phyloP scores from a whole-genome alignment of 2,797 vertebrate species.

The Coendou prehensilis region DNA sequence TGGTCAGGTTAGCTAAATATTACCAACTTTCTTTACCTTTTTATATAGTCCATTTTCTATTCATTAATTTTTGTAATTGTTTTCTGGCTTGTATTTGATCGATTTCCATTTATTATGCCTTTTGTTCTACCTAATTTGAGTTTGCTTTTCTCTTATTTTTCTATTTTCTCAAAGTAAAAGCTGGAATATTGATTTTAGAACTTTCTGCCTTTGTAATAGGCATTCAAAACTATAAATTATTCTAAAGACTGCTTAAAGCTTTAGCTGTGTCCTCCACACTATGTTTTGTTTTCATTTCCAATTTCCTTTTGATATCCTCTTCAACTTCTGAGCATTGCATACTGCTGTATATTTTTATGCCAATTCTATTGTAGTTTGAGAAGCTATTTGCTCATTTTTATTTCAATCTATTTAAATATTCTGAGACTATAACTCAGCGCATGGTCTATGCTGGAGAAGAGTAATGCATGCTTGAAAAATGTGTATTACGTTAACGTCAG shows the following conservation, averaged over 20 bases:
- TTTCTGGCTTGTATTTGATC: neutral
- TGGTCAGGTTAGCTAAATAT: neutral
- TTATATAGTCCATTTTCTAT: neutral
- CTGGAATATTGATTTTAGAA: neutral
- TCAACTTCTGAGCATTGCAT: neutral
- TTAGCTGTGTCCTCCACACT: neutral
- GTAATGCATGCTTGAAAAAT: neutral
- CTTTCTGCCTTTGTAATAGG: neutral
- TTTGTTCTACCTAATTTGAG: neutral
- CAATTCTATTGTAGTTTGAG: neutral
- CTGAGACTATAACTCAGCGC: neutral
- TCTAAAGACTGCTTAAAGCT: neutral
- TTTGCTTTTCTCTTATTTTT: neutral
- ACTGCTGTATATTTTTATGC: neutral
- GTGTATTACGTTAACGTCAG: neutral
- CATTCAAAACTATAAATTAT: neutral
- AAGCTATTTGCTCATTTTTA: neutral
- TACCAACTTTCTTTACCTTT: neutral
- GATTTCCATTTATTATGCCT: neutral
- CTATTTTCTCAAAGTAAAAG: neutral
- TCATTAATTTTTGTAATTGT: neutral
- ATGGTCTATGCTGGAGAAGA: neutral
- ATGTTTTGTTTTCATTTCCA: neutral
- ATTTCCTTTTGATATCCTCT: neutral
- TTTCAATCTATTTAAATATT: neutral